phyloP scores from a whole-genome alignment of 2,888 invertebrate genomes.

The Andrena chrysosceles region DNA sequence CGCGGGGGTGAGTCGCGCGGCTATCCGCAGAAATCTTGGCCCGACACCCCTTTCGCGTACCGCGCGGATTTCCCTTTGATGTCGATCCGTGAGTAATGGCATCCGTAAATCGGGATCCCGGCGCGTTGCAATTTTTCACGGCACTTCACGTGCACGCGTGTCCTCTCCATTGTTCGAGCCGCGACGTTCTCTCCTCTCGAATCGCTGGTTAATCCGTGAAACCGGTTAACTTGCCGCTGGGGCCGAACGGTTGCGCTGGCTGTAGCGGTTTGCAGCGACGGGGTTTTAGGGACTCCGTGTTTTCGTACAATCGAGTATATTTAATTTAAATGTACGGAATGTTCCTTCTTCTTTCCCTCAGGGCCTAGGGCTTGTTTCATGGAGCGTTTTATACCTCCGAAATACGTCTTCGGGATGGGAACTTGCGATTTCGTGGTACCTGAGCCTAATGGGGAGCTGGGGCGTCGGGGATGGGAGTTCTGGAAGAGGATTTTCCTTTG shows the following conservation, averaged over 20 bases:
- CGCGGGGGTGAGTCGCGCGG: slow-evolving; percentile 50
- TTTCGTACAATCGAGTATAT: background rate
- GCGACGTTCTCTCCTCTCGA: slow-evolving; percentile 12
- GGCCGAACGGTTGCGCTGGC: background rate
- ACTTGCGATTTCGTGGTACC: too few species aligned
- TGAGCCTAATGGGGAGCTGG: too few species aligned
- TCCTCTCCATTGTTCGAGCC: slow-evolving; percentile 17
- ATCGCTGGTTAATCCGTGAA: background rate
- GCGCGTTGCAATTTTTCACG: slow-evolving; percentile 47
- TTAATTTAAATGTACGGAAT: background rate
- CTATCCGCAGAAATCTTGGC: slow-evolving; percentile 76
- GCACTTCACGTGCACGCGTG: slow-evolving; percentile 34
- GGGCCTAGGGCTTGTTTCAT: too few species aligned
- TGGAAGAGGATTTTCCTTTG: too few species aligned
- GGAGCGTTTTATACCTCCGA: too few species aligned
- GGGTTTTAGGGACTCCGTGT: background rate
- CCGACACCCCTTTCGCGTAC: slow-evolving; percentile 49
- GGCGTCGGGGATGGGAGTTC: too few species aligned
- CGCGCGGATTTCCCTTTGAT: slow-evolving; percentile 54
- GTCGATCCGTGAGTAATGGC: slow-evolving; percentile 52
- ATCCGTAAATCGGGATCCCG: slow-evolving; percentile 14
- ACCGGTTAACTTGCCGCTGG: background rate
- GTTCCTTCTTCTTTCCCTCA: too few species aligned
- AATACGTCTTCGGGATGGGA: too few species aligned
- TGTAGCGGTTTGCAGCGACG: background rate